Evolutionary conservation across 1,140 invertebrate genomes (phyloP).

Genomic region (Bombus sylvicola): DNA sequence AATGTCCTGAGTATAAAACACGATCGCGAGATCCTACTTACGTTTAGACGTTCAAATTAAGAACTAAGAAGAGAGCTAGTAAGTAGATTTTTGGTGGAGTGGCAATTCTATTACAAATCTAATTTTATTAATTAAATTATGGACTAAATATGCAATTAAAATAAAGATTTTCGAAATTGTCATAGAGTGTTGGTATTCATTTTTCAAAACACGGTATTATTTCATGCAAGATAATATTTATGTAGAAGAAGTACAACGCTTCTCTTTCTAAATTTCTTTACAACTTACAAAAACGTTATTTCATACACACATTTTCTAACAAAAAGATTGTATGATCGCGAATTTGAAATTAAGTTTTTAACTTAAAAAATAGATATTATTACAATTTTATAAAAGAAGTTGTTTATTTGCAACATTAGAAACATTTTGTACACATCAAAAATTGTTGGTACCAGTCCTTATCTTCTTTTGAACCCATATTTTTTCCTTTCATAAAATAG

Average conservation of each 20-base stretch:
- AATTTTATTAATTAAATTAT: constrained; percentile 55
- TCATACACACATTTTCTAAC: no score
- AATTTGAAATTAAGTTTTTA: background rate
- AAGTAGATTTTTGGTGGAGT: constrained; percentile 97
- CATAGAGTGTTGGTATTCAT: no score
- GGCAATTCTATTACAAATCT: constrained; percentile 91
- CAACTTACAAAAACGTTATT: no score
- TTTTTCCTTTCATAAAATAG: constrained; percentile 99
- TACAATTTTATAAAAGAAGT: background rate
- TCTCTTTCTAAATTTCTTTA: background rate
- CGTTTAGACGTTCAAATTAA: no score
- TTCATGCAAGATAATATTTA: background rate
- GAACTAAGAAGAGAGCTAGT: no score
- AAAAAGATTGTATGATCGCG: background rate
- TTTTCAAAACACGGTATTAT: background rate
- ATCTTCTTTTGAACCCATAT: constrained; percentile 98
- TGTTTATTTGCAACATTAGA: constrained; percentile 11
- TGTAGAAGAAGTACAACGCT: background rate
- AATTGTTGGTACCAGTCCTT: constrained; percentile 24
- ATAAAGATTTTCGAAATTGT: background rate
- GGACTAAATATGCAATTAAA: background rate
- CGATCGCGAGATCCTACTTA: constrained; percentile 88
- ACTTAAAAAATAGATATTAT: background rate
- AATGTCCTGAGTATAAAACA: constrained; percentile 97
- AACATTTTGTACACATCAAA: background rate